A percentile compares a stretch with the other conserved stretches of the same genome.
phyloP scores from a whole-genome alignment of 1,140 invertebrate genomes.

The Drosophila lini region DNA sequence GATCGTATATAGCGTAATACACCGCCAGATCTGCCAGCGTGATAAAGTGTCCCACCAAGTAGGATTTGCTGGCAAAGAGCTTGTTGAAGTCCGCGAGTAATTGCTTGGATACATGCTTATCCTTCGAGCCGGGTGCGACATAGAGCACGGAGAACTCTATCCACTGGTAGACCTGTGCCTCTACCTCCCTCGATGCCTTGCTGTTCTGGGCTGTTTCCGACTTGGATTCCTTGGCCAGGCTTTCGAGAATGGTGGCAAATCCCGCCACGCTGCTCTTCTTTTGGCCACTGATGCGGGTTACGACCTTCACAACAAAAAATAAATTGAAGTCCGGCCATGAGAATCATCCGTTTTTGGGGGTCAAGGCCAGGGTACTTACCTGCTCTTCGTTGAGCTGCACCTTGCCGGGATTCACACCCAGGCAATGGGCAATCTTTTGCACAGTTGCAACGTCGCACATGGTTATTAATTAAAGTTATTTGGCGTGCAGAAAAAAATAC shows the following conservation, averaged over 20 bases:
- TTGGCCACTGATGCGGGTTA: constrained; percentile 65
- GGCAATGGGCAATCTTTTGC: constrained; percentile 76
- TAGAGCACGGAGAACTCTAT: constrained; percentile 85
- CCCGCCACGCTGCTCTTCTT: constrained; percentile 83
- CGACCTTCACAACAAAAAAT: constrained; percentile 71
- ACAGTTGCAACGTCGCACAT: constrained; percentile 82
- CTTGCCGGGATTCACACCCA: constrained; percentile 66
- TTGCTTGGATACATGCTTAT: constrained; percentile 70
- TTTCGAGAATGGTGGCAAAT: constrained; percentile 85
- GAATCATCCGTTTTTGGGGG: background rate
- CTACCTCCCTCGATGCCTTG: constrained; percentile 54
- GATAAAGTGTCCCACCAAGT: constrained; percentile 86
- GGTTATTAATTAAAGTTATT: constrained; percentile 19
- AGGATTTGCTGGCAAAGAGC: constrained; percentile 85
- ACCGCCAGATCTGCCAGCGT: constrained; percentile 87
- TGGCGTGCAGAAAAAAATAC: constrained; percentile 32
- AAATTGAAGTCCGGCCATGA: constrained; percentile 30
- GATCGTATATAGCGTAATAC: constrained; percentile 86
- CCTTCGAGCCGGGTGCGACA: constrained; percentile 85
- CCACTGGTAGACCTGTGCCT: constrained; percentile 85
- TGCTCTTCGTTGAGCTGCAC: constrained; percentile 73
- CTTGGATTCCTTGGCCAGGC: constrained; percentile 84
- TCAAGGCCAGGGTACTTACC: constrained; percentile 28
- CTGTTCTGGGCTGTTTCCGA: constrained; percentile 75
- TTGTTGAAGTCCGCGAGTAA: constrained; percentile 85